These are phyloP conservation scores for Xestia ashworthii DNA, from an alignment of 2,888 invertebrate species.

Conservation along the genomic window DNA sequence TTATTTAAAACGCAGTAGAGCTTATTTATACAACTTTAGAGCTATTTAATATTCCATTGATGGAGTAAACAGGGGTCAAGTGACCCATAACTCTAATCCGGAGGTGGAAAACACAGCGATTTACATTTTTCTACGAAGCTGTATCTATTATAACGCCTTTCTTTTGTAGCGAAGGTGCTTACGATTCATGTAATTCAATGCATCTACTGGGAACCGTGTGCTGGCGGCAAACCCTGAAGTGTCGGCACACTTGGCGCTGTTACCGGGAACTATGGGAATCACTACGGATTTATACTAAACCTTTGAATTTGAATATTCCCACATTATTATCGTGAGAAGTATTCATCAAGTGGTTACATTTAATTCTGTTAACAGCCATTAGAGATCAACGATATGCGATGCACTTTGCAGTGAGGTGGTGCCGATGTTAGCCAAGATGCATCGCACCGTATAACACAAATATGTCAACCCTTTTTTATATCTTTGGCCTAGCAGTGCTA, in stretches of 20 bases:
- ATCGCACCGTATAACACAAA: constrained; percentile 9
- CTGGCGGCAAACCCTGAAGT: constrained; percentile 57
- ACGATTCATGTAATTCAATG: constrained; percentile 75
- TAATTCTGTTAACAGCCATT: constrained; percentile 32
- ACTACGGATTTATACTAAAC: constrained; percentile 48
- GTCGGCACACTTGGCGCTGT: constrained; percentile 50
- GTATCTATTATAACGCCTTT: constrained; percentile 78
- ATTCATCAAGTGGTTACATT: constrained; percentile 8
- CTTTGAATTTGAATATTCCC: constrained; percentile 57
- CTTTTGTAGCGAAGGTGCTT: constrained; percentile 77
- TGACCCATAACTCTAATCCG: constrained; percentile 84
- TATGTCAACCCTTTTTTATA: constrained; percentile 1
- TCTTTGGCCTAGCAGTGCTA: constrained; percentile 1
- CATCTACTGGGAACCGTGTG: constrained; percentile 62
- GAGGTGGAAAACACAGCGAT: constrained; percentile 77
- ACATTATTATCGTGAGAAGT: constrained; percentile 55
- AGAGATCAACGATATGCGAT: constrained; percentile 16
- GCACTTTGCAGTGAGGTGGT: neutral
- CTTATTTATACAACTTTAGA: constrained; percentile 68
- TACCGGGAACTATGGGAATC: constrained; percentile 50
- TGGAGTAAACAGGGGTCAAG: constrained; percentile 79
- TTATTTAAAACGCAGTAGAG: constrained; percentile 47
- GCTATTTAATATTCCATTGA: constrained; percentile 83
- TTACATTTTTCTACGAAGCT: constrained; percentile 85
- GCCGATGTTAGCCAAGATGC: neutral